Percentiles rank a stretch among this genome's conserved stretches.
These are phyloP conservation scores for Scortum barcoo DNA, from an alignment of 2,113 vertebrate species.

Conservation along the genomic window DNA sequence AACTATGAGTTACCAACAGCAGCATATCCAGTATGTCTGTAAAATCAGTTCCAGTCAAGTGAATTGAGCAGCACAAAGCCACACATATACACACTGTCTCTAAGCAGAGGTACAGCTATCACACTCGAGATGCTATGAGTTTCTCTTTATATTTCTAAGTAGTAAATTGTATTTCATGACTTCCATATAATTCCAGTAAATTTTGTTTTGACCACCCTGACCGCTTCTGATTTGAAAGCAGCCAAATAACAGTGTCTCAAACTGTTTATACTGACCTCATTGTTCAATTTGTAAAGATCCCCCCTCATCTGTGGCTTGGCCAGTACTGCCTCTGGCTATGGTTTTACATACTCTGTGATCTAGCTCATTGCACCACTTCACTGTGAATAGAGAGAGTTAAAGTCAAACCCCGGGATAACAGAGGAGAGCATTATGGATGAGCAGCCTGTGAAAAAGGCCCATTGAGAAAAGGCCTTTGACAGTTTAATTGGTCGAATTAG, in stretches of 20 bases:
- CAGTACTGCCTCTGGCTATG: constrained; percentile 67
- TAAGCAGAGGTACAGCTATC: constrained; percentile 6
- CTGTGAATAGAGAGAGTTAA: constrained; percentile 75
- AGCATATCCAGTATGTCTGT: neutral
- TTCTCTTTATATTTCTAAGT: constrained; percentile 7
- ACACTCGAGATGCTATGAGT: neutral
- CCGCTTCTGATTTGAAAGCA: constrained; percentile 53
- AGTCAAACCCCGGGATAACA: constrained; percentile 74
- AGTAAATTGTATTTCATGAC: constrained; percentile 35
- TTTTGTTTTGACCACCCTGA: constrained; percentile 55
- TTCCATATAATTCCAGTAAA: constrained; percentile 46
- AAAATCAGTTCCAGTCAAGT: constrained; percentile 4
- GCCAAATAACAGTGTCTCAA: constrained; percentile 62
- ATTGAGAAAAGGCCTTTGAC: constrained; percentile 75
- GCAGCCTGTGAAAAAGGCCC: constrained; percentile 73
- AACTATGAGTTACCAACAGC: neutral
- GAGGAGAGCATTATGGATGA: constrained; percentile 81
- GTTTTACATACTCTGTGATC: constrained; percentile 77
- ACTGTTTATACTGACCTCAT: constrained; percentile 75
- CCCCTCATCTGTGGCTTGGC: constrained; percentile 64
- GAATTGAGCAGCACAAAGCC: neutral
- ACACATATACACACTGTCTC: neutral
- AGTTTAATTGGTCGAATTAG: constrained; percentile 84
- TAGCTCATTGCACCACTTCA: constrained; percentile 73
- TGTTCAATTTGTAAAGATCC: constrained; percentile 69